A percentile compares a stretch with the other conserved stretches of the same genome.
Evolutionary conservation across 2,888 invertebrate genomes (phyloP).

Genomic region (Troilus luridus): DNA sequence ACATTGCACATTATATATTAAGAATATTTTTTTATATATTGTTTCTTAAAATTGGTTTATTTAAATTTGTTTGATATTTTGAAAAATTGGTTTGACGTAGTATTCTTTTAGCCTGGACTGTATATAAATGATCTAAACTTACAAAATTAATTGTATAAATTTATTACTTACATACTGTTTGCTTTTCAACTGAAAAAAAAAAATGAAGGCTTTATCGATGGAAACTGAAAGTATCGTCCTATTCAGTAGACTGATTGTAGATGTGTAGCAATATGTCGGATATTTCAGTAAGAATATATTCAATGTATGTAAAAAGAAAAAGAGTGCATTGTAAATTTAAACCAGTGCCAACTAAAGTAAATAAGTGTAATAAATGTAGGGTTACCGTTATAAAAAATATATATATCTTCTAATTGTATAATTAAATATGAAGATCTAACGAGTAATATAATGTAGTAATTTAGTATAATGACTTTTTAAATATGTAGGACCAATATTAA

Average conservation of each 20-base stretch:
- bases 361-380: constrained; percentile 15
- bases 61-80: neutral
- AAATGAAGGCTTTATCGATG: neutral
- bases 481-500: constrained; percentile 44
- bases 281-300: constrained; percentile 6
- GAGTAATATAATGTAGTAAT: constrained; percentile 1
- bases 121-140: neutral
- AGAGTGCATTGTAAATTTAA: neutral
- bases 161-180: neutral
- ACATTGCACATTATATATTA: constrained; percentile 28
- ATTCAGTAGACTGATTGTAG: constrained; percentile 54
- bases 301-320: neutral
- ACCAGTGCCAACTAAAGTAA: constrained; percentile 34
- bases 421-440: neutral
- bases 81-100: neutral
- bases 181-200: neutral
- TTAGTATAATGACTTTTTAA: constrained; percentile 1
- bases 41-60: neutral
- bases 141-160: neutral
- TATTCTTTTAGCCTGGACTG: neutral
- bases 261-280: constrained; percentile 28
- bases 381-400: neutral
- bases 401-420: neutral
- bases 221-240: constrained; percentile 56
- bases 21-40: constrained; percentile 31